Evolutionary conservation across 1,140 invertebrate genomes (phyloP), one percentile per base, ranked within the genome.

Genomic region (Brachionus calyciflorus): DNA sequence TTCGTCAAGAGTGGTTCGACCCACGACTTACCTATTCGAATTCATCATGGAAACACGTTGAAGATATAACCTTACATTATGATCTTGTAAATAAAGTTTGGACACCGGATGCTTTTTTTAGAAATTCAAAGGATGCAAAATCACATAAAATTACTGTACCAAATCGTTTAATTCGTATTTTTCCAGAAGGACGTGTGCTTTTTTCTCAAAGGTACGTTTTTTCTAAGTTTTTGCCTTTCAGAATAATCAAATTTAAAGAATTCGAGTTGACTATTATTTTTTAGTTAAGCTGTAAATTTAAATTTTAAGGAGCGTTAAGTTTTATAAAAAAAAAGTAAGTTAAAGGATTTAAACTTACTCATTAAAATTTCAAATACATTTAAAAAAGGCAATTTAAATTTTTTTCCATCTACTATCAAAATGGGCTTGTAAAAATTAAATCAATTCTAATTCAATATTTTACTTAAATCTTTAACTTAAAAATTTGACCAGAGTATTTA

Each of bases 1-100:
- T 96, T 88, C 91, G 94, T 84, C 94, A 97, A 89, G 93, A 92
- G 87, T 97, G 95, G 95, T 93, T 91, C 82, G 95, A 98, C 86
- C 92, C 93, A 79, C 88, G 94, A 81, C 88, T 97, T 83, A 91
- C 91, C 78, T 96, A 94, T 87, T 26, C 26, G 3, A 37, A 68
- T 33, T 91, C 94, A 84, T 93, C 91, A 79, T 79, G 82, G 55
- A 79, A 79, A 21, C 80, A 65, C 19, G 78, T 77, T 19, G 65
- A 79, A 51, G 51, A 30, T 88, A 81, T 88, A 92, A 80, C 93
- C 12, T 14, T 77, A n/a, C 76, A 77, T 26, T 77, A 77, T 46
- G 60, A 68, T 53, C 63, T 68, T 7, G 55, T 77, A 7, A 55
- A 87, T 78, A 83, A 84, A 49, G 87, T 90, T 68, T 90, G 89